phyloP scores from a whole-genome alignment of 2,113 vertebrate species.

The Dolichallabes microphthalmus region DNA sequence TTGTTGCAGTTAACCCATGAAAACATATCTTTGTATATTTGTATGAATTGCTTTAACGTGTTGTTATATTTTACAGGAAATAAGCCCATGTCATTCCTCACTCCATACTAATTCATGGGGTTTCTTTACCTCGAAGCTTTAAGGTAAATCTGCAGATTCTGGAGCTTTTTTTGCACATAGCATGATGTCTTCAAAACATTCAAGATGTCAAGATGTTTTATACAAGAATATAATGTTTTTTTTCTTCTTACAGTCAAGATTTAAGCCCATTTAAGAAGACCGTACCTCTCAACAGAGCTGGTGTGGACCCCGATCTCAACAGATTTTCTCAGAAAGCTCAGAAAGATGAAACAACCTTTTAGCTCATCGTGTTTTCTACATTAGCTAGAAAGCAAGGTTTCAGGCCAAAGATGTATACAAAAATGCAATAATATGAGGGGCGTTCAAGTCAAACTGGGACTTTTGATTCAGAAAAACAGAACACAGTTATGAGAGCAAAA shows the following conservation, averaged over 20 bases:
- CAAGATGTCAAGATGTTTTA: neutral
- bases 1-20: neutral
- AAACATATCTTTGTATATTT: conserved; percentile 41
- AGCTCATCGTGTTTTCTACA: conserved; percentile 30
- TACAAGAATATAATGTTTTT: neutral
- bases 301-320: conserved; percentile 76
- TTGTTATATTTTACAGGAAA: conserved; percentile 36
- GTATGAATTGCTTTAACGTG: neutral
- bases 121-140: conserved; percentile 36
- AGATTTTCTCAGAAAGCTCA: conserved; percentile 78
- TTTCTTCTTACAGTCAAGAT: conserved; percentile 72
- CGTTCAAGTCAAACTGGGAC: too few species aligned
- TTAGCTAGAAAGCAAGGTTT: neutral
- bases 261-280: conserved; percentile 74
- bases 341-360: conserved; percentile 84
- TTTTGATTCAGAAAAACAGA: too few species aligned
- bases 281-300: conserved; percentile 84
- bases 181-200: neutral
- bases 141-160: conserved; percentile 34
- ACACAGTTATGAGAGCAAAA: too few species aligned
- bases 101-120: conserved; percentile 47
- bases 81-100: conserved; percentile 48
- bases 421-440: neutral
- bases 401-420: neutral
- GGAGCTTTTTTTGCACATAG: neutral